Evolutionary conservation across 2,797 vertebrate genomes (phyloP).

Genomic region (Acrossocheilus fasciatus): DNA sequence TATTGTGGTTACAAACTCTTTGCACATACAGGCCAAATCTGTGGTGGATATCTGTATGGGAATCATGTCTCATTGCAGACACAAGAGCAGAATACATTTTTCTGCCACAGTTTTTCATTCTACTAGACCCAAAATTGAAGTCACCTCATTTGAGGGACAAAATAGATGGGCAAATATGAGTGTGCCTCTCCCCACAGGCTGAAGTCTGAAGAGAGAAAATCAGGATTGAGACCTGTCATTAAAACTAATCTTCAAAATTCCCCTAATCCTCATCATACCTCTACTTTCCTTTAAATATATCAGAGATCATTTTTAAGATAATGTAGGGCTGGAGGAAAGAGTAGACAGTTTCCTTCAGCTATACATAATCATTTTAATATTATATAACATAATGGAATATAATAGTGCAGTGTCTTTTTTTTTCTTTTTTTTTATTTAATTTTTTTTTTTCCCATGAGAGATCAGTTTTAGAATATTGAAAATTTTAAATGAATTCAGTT

Average conservation of each 20-base stretch:
- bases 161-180: constrained; percentile 54
- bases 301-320: constrained; percentile 25
- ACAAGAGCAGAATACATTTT: constrained; percentile 53
- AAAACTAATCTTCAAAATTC: constrained; percentile 42
- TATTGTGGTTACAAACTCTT: constrained; percentile 5
- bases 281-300: background rate
- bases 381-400: background rate
- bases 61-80: constrained; percentile 61
- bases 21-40: constrained; percentile 10
- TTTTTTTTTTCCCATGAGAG: too few relatives aligned
- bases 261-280: constrained; percentile 3
- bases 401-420: background rate
- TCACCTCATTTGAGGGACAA: constrained; percentile 56
- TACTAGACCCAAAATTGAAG: constrained; percentile 55
- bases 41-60: constrained; percentile 48
- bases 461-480: background rate
- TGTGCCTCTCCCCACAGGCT: constrained; percentile 39
- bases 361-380: background rate
- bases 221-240: constrained; percentile 37
- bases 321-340: constrained; percentile 10
- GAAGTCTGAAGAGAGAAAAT: constrained; percentile 49
- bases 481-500: background rate
- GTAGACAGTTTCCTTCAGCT: background rate
- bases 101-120: constrained; percentile 58
- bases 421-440: too few relatives aligned